Evolutionary conservation across 2,888 invertebrate genomes (phyloP), one percentile per base, ranked within the genome.

Genomic region (Drosophila mayaguana): DNA sequence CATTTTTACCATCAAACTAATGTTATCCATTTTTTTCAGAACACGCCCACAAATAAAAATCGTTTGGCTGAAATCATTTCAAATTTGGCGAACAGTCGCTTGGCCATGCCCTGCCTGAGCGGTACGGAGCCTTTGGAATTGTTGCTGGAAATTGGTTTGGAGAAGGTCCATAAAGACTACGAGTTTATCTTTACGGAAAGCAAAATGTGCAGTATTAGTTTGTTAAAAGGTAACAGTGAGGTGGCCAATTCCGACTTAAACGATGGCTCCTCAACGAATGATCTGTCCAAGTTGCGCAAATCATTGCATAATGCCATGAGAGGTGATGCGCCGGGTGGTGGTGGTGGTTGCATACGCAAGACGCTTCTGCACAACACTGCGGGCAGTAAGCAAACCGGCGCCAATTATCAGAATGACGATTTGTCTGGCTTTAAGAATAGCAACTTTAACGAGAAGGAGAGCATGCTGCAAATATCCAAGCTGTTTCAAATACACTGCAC

Each of bases 61-160:
- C 91, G 92, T 7, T 74, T 93, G 53, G 93, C 92, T 9, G 92
- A 92, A 88, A 91, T 93, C 38, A 93, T 93, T 60, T 91, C 91
- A 9, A 92, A 92, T 79, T 72, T 93, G 36, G 90, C 92, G 36
- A 91, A 92, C 69, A 90, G 91, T n/a, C 92, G 93, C 1, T 66
- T 93, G 57, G 93, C 92, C n/a, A 91, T 93, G 78, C 93, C 93
- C 5, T 91, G 92, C 46, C 75, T 93, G 0, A 89, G 88, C 43
- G 93, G 92, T 3, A 86, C 91, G 0, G 93, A 93, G 66, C 93
- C 93, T 0, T 75, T 93, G 62, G 93, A 93, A 75, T 69, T 93
- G 22, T 78, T 93, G 20, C 66, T 93, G n/a, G 93, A 93, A 90
- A 92, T 93, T 57, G 93, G 93, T 8, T 74, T 93, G 63, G 93